These are phyloP conservation scores for Megaustenia siamemsis DNA, from an alignment of 2,888 invertebrate genomes.

Conservation along the genomic window DNA sequence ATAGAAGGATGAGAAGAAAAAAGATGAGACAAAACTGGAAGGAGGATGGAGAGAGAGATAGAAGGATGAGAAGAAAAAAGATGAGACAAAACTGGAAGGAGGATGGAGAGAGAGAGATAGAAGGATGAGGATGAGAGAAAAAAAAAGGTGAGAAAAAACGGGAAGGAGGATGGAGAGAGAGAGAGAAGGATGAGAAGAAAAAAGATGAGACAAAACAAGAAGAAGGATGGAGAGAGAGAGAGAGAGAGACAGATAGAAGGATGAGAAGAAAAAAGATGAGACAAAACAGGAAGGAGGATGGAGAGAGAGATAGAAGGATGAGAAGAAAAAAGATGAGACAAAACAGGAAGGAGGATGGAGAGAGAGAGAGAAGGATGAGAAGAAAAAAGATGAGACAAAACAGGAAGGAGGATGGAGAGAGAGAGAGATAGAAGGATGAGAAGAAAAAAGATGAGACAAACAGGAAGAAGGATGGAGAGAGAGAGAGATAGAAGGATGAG, in stretches of 20 bases:
- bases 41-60: not conserved
- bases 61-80: not conserved
- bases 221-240: no score
- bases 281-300: no score
- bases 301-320: not conserved
- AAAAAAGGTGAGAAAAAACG: no score
- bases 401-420: not conserved
- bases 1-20: no score
- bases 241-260: no score
- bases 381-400: not conserved
- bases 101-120: constrained; percentile 31
- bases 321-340: not conserved
- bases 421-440: no score
- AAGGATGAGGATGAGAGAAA: constrained; percentile 11
- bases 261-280: no score
- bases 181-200: no score
- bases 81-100: constrained; percentile 17
- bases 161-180: no score
- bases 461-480: no score
- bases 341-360: constrained; percentile 27
- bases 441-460: not conserved
- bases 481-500: no score
- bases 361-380: constrained; percentile 27
- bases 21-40: no score
- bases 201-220: not conserved